Evolutionary conservation across 2,113 vertebrate species (phyloP), one percentile per base, ranked within the genome.

Genomic region (Stigmatopora nigra): DNA sequence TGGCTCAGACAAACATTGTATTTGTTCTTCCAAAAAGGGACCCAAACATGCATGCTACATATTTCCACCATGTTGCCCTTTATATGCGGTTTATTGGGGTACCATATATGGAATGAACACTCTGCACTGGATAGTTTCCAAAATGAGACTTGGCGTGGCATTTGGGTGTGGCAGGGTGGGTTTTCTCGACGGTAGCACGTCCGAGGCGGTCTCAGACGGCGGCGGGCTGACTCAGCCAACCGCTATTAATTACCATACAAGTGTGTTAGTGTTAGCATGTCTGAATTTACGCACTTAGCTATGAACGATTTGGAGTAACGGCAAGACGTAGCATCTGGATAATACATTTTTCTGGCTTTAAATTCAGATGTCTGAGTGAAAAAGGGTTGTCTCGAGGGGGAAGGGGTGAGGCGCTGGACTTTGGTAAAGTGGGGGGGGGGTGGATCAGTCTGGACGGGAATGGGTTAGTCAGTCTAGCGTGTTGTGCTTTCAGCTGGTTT

Each of bases 401-500:
- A 10, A 59, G 56, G 46, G 57, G 57, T 55, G 46, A 41, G 35
- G 31, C 17, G 52, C 62, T 22, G 51, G 55, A 49, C 25, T 31
- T 31, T 31, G 11, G 35, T 19, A 8, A 51, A n/a, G n/a, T n/a
- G n/a, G 45, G 8, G 12, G 22, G 61, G 47, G 5, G 13, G 6
- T 65, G 68, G 52, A 44, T 61, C 46, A 68, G 66, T 76, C 71
- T 80, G 73, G 70, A 75, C 74, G 48, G 62, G 61, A 73, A 17
- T 59, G 65, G 79, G 82, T 84, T 77, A 84, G 76, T 83, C 78
- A 86, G 76, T 75, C 77, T 77, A 69, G 57, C 46, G 44, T 57
- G 63, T 63, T 80, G 83, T 80, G 57, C 69, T 63, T 82, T 84
- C 84, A 89, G 81, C 87, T 89, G 87, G 76, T 84, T 85, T 82